A percentile compares a stretch with the other conserved stretches of the same genome.
Conservation (phyloP, 2,888 invertebrate species). For the Agrochola litura region DNA sequence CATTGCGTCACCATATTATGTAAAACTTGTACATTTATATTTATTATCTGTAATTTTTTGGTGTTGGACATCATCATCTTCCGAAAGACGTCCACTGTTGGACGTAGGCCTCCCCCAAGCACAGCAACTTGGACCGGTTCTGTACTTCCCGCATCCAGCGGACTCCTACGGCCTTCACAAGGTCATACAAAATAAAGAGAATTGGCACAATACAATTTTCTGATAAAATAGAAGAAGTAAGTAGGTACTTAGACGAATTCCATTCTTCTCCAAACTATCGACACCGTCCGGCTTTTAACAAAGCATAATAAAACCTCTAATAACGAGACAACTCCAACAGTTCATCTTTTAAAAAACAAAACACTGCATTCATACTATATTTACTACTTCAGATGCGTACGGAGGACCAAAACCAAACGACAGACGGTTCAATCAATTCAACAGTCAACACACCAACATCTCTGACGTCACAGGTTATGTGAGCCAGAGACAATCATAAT, state of each 20-base stretch:
- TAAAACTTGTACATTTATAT: no score
- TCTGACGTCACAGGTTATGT: slow-evolving; percentile 46
- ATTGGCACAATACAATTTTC: neutral
- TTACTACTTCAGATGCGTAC: neutral
- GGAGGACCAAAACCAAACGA: neutral
- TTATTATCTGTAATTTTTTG: no score
- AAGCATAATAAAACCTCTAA: neutral
- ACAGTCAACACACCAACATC: neutral
- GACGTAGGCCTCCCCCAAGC: no score
- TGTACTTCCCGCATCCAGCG: no score
- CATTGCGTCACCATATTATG: no score
- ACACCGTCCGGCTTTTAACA: neutral
- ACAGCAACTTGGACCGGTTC: no score
- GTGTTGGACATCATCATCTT: no score
- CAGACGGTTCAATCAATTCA: neutral
- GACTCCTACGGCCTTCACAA: no score
- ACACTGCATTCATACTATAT: neutral
- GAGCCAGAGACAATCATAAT: slow-evolving; percentile 33
- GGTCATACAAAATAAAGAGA: no score
- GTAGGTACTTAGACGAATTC: neutral
- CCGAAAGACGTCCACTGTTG: no score
- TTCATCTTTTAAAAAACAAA: neutral
- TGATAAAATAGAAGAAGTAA: neutral
- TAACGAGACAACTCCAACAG: no score
- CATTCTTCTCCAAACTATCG: neutral